Percentiles rank a stretch among this genome's conserved stretches.
Conservation (phyloP, 2,113 vertebrate species). For the Sphyrna mokarran region DNA sequence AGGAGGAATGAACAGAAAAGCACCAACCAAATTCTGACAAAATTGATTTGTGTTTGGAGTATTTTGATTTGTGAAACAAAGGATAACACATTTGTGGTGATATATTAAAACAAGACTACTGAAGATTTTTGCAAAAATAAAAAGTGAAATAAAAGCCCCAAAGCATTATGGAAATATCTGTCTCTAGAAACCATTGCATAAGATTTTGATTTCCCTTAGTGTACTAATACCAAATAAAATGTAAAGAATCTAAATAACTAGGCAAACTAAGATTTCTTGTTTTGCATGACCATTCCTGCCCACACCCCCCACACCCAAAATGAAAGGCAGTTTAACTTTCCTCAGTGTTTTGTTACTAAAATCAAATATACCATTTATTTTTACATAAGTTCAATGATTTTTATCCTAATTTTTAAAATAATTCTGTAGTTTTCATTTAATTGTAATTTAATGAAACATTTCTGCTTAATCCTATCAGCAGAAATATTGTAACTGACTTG, state of each 20-base stretch:
- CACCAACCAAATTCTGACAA: not conserved
- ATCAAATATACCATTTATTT: not conserved
- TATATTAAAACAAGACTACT: not conserved
- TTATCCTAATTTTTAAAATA: constrained; percentile 7
- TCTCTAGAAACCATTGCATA: not conserved
- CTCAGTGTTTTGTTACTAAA: not conserved
- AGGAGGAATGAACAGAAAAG: not conserved
- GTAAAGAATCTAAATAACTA: not conserved
- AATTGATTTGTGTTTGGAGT: not conserved
- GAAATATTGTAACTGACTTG: constrained; percentile 2
- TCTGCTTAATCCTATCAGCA: not conserved
- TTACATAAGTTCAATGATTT: not conserved
- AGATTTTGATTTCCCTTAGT: not conserved
- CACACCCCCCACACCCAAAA: too few species aligned
- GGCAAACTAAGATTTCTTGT: not conserved
- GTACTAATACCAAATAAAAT: not conserved
- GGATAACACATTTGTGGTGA: not conserved
- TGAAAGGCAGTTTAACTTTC: too few species aligned
- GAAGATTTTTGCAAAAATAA: not conserved
- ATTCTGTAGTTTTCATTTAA: not conserved
- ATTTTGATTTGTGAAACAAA: not conserved
- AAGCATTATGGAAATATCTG: not conserved
- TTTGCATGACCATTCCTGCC: not conserved
- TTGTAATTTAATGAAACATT: constrained; percentile 13
- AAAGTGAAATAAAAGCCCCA: not conserved